Conservation (phyloP, 2,888 invertebrate species). For the Nemotelus nigrinus region DNA sequence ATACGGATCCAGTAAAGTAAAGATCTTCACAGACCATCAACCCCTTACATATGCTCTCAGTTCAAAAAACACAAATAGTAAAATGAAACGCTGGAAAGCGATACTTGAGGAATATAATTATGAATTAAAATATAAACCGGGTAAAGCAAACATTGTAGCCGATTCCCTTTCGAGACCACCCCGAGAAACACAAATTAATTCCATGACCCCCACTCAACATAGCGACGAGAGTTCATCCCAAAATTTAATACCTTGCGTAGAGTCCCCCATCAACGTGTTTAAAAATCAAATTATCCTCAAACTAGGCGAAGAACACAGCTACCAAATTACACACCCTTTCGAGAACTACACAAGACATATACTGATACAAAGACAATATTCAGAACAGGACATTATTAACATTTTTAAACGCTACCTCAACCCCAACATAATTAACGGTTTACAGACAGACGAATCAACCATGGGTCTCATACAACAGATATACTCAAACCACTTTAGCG, state of each 20-base stretch:
- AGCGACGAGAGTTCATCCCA: slow-evolving; percentile 32
- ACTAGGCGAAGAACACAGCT: background rate
- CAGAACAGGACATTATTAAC: background rate
- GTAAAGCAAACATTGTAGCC: slow-evolving; percentile 42
- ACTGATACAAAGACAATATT: background rate
- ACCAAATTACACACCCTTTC: background rate
- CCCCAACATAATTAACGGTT: slow-evolving; percentile 14
- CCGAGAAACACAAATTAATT: slow-evolving; percentile 23
- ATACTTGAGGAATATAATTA: slow-evolving; percentile 39
- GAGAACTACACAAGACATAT: background rate
- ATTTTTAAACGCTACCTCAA: slow-evolving; percentile 30
- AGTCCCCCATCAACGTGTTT: slow-evolving; percentile 26
- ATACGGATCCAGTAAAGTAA: no score
- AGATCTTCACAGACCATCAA: slow-evolving; percentile 16
- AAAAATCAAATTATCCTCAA: background rate
- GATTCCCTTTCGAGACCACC: slow-evolving; percentile 16
- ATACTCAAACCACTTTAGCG: background rate
- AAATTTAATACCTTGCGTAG: slow-evolving; percentile 37
- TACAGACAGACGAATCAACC: background rate
- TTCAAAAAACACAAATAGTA: slow-evolving; percentile 47
- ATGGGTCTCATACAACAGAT: slow-evolving; percentile 16
- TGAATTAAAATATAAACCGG: slow-evolving; percentile 42
- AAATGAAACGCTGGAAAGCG: background rate
- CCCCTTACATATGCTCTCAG: slow-evolving; percentile 47
- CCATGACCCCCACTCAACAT: slow-evolving; percentile 33